Evolutionary conservation across 2,113 vertebrate species (phyloP).

Genomic region (Chiloscyllium plagiosum): DNA sequence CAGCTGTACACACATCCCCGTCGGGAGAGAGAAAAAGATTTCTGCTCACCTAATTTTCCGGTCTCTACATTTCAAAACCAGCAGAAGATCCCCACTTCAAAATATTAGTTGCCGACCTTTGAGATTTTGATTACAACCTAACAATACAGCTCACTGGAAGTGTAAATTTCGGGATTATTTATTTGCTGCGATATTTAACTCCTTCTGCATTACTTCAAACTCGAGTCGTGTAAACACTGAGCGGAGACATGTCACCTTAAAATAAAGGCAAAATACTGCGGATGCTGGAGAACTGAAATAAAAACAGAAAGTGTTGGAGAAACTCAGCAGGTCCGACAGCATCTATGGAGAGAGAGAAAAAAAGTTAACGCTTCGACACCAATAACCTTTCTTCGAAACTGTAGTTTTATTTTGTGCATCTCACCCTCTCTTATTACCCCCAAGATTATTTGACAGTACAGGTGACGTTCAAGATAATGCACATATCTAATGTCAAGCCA

Average conservation of each 20-base stretch:
- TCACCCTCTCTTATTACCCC: neutral
- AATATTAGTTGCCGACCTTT: neutral
- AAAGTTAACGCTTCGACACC: no score
- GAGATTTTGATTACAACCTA: neutral
- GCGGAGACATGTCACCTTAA: neutral
- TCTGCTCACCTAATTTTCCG: neutral
- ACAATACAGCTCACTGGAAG: neutral
- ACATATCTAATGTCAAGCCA: neutral
- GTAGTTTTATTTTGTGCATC: neutral
- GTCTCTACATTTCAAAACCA: neutral
- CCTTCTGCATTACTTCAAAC: neutral
- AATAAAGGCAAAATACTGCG: neutral
- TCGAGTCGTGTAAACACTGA: neutral
- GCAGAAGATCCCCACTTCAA: neutral
- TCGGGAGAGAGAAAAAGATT: neutral
- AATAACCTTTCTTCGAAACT: no score
- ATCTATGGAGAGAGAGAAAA: no score
- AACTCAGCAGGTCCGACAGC: no score
- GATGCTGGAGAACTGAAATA: no score
- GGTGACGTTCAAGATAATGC: neutral
- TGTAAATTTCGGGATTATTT: neutral
- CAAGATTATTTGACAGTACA: neutral
- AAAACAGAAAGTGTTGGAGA: no score
- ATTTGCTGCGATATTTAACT: neutral
- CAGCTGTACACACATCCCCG: neutral